Base-by-base conservation (phyloP, 2,797 vertebrate genomes). In the Forpus xanthops region DNA sequence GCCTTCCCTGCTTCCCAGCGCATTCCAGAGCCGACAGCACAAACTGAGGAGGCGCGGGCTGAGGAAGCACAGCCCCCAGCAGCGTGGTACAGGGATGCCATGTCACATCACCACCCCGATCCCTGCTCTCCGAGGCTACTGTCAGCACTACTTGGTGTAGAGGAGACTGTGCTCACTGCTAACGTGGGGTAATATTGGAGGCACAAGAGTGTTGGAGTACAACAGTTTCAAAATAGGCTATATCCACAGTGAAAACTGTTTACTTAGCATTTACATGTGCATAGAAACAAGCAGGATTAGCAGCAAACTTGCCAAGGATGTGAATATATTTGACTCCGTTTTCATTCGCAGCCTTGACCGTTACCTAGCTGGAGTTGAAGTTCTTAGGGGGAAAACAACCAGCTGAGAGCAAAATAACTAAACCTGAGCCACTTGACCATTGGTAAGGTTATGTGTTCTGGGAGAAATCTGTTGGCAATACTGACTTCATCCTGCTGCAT, bases 271-370 rank as follows among this genome's bases (percentile, higher is more conserved):
- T 89, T 93, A 61, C 28, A 19, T 82, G 60, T 67, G 58, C 25
- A 35, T 30, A 37, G 82, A 53, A 88, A 70, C 31, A 80, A 77
- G 86, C 45, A 66, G 78, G 62, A 72, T 65, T 93, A 85, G 70
- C 44, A 61, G 86, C 91, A 82, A 97, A 88, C 61, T 89, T 97
- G 68, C 39, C 41, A 92, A 97, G 85, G 70, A 76, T 35, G 7
- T 52, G 50, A 83, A 74, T 58, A 31, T 62, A 35, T 91, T 94
- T 87, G 30, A 90, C 87, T 89, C 85, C 58, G 13, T 85, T 93
- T 92, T 88, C 50, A 30, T 72, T 92, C 67, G 55, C 87, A 91
- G 73, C 44, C 80, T 92, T 86, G 81, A 78, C 84, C 42, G 58
- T 37, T 90, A 56, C 12, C 8, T 28, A n/a, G 52, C 21, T 37